Percentiles rank a stretch among this genome's conserved stretches.
Evolutionary conservation across 2,797 vertebrate species (phyloP).

Genomic region (Pogonophryne albipinna): DNA sequence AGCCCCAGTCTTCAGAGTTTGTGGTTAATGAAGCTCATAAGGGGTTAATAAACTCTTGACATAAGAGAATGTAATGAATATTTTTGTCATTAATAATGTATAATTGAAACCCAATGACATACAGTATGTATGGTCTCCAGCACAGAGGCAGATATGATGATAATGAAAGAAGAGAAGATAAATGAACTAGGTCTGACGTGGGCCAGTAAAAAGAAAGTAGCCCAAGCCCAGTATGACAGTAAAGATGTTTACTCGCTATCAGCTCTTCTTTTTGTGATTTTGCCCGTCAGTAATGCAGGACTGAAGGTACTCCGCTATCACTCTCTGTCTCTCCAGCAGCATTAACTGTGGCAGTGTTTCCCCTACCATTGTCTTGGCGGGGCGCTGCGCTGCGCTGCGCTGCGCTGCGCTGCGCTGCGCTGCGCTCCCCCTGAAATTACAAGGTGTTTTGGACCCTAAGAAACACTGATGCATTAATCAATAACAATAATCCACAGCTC

Average conservation of each 20-base stretch:
- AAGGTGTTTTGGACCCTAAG: no score
- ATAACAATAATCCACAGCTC: no score
- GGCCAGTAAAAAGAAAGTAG: no score
- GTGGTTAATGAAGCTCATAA: not conserved
- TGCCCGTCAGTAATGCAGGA: not conserved
- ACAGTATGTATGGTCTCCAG: not conserved
- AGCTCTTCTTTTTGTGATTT: no score
- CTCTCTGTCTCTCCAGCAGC: not conserved
- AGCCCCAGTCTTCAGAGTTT: not conserved
- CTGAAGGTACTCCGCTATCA: not conserved
- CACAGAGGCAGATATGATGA: not conserved
- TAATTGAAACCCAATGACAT: not conserved
- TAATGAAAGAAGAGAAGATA: constrained; percentile 2
- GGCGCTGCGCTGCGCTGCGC: no score
- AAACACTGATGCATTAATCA: no score
- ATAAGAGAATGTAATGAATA: not conserved
- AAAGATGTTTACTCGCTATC: no score
- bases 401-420: no score
- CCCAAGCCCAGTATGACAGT: not conserved
- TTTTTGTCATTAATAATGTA: not conserved
- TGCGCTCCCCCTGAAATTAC: no score
- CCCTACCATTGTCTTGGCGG: no score
- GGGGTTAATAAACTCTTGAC: not conserved
- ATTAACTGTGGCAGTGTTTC: not conserved
- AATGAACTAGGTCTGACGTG: not conserved